Conservation (phyloP, 2,888 invertebrate genomes). For the Cheilosia scutellata region DNA sequence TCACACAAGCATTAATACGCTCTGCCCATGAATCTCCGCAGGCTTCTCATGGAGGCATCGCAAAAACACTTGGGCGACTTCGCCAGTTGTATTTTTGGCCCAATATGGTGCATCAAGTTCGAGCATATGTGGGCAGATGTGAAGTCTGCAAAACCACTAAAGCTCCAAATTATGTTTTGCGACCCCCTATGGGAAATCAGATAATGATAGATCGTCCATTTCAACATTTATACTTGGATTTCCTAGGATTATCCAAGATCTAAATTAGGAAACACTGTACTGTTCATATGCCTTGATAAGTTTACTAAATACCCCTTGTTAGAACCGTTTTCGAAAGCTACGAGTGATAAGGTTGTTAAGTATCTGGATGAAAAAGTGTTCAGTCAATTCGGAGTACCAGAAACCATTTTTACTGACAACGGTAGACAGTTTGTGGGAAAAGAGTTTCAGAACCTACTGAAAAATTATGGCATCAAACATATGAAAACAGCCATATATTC, state of each 20-base stretch:
- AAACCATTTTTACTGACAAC: conserved; percentile 40
- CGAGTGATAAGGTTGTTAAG: too few species aligned
- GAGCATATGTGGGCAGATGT: neutral
- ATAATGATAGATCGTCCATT: conserved; percentile 14
- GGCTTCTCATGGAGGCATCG: neutral
- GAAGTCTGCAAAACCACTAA: neutral
- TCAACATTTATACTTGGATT: conserved; percentile 28
- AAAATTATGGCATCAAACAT: conserved; percentile 37
- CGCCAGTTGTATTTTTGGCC: neutral
- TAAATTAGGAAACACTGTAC: neutral
- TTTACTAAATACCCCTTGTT: neutral
- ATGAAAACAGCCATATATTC: conserved; percentile 38
- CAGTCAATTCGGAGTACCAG: neutral
- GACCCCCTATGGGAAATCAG: neutral
- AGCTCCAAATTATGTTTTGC: neutral
- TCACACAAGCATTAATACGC: neutral
- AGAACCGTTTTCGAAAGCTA: neutral
- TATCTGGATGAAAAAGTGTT: neutral
- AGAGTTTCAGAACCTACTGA: neutral
- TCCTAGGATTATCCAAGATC: conserved; percentile 29
- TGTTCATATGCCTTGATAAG: neutral
- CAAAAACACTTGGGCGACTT: neutral
- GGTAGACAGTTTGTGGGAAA: conserved; percentile 40
- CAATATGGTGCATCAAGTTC: neutral
- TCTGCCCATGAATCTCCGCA: conserved; percentile 23